A percentile compares a stretch with the other conserved stretches of the same genome.
Evolutionary conservation across 2,888 invertebrate species (phyloP).

Genomic region (Sceliomorpha sp.): DNA sequence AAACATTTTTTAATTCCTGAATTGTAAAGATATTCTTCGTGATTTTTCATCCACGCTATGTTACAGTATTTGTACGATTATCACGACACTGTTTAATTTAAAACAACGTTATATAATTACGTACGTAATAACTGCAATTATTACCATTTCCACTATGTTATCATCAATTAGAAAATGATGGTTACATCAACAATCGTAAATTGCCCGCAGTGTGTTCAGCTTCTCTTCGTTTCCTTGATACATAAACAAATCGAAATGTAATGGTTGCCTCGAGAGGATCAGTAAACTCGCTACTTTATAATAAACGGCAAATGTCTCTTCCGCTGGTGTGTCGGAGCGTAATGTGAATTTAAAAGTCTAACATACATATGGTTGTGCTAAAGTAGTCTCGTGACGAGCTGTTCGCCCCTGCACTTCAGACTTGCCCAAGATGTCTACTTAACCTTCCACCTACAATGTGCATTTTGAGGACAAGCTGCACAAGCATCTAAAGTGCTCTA

Average conservation of each 20-base stretch:
- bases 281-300: conserved; percentile 20
- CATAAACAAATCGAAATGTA: conserved; percentile 10
- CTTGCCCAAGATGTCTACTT: conserved; percentile 52
- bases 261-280: not conserved
- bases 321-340: conserved; percentile 11
- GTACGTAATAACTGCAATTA: too few species aligned
- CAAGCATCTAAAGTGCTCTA: conserved; percentile 49
- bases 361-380: conserved; percentile 29
- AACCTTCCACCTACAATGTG: conserved; percentile 47
- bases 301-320: conserved; percentile 17
- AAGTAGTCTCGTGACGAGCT: conserved; percentile 47
- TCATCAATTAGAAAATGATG: too few species aligned
- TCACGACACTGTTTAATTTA: too few species aligned
- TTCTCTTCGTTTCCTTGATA: not conserved
- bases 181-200: not conserved
- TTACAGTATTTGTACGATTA: too few species aligned
- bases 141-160: too few species aligned
- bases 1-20: too few species aligned
- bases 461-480: conserved; percentile 43
- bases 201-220: not conserved
- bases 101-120: too few species aligned
- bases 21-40: too few species aligned
- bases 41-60: too few species aligned
- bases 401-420: conserved; percentile 41
- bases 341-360: conserved; percentile 45